phyloP scores from a whole-genome alignment of 1,140 invertebrate genomes.

The Lineus longissimus region DNA sequence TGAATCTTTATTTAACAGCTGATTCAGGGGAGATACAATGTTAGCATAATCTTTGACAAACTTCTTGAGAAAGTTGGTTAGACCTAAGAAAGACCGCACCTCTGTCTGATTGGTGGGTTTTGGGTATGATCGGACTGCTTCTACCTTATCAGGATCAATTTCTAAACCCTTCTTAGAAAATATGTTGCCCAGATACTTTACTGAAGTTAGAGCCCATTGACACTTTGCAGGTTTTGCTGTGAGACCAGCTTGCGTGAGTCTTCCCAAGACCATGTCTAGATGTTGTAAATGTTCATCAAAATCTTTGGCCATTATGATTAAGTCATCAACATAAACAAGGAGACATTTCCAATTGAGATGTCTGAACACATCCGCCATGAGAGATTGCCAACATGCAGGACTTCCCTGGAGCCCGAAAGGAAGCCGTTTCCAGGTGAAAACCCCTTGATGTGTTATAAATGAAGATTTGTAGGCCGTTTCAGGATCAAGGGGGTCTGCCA shows the following conservation, averaged over 20 bases:
- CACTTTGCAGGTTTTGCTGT: slow-evolving; percentile 28
- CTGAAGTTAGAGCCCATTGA: slow-evolving; percentile 19
- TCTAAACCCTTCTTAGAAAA: slow-evolving; percentile 21
- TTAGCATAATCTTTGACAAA: slow-evolving; percentile 14
- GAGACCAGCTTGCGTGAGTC: slow-evolving; percentile 17
- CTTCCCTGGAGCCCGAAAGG: slow-evolving; percentile 20
- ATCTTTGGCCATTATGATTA: slow-evolving; percentile 20
- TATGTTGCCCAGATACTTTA: slow-evolving; percentile 25
- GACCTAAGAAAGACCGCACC: slow-evolving; percentile 19
- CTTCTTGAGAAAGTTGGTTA: slow-evolving; percentile 20
- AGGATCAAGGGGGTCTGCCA: slow-evolving; percentile 22
- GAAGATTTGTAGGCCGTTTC: slow-evolving; percentile 22
- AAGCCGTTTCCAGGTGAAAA: slow-evolving; percentile 17
- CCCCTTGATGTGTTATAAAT: slow-evolving; percentile 23
- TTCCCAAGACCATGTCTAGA: slow-evolving; percentile 17
- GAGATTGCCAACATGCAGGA: slow-evolving; percentile 15
- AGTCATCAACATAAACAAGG: slow-evolving; percentile 25
- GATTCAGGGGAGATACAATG: slow-evolving; percentile 2
- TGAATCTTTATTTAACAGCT: slow-evolving; percentile 15
- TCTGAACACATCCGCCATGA: slow-evolving; percentile 13
- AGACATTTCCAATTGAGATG: slow-evolving; percentile 22
- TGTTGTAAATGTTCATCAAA: slow-evolving; percentile 25
- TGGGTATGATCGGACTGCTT: slow-evolving; percentile 11
- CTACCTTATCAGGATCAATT: slow-evolving; percentile 18
- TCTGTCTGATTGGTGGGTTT: slow-evolving; percentile 13